Evolutionary conservation across 2,797 vertebrate species (phyloP), one percentile per base, ranked within the genome.

Genomic region (Hafferia zeledoni): DNA sequence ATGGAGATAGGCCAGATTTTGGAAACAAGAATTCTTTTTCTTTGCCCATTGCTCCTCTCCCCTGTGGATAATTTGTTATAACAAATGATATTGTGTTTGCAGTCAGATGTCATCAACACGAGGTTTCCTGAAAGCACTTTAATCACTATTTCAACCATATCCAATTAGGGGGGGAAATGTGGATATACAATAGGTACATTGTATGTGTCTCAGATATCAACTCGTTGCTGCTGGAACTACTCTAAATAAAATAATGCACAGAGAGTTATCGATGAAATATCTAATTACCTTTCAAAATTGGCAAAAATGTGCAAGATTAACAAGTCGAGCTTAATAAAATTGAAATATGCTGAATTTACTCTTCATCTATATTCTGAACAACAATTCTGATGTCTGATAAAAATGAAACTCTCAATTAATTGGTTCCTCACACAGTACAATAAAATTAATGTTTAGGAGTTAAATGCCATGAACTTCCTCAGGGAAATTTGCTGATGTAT

Each of bases 391-490:
- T 90, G 83, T 97, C 84, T 53, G 88, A 96, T 96, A 93, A 92
- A 96, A 97, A 94, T 85, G 67, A 94, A 97, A 95, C 75, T 93
- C 92, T 93, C 89, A 84, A 82, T 97, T 98, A 97, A 98, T 97
- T 97, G 94, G 93, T 96, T 97, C 93, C 55, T 97, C 63, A 83
- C 91, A 93, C 28, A 89, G 92, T 90, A 97, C 93, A 97, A 91
- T 98, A 97, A 97, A 98, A 97, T 97, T 97, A 97, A 98, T 97
- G 95, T 97, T 97, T 96, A 97, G 94, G 84, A 97, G 92, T 97
- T 97, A 97, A 98, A 98, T 96, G 90, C 90, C 94, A 85, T 96
- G 95, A 97, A 97, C 92, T 94, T 97, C 96, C 94, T 95, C 24
- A 4, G 96, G 96, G 96, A 85, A 93, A 94, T 91, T 96, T 97